These are phyloP conservation scores for Drosophila picticornis DNA, from an alignment of 2,888 invertebrate species.

Conservation along the genomic window DNA sequence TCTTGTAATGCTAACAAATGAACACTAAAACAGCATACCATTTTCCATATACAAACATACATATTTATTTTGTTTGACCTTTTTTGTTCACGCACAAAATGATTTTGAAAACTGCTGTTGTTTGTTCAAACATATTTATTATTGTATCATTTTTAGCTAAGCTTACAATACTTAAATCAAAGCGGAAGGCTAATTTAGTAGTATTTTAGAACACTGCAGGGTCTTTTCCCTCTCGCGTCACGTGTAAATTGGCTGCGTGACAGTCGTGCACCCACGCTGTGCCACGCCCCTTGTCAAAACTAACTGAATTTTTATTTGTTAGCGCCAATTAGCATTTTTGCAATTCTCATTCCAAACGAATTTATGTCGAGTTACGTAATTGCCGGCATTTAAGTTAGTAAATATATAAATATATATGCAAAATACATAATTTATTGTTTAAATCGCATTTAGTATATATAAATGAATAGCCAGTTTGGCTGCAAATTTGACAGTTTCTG, in stretches of 20 bases:
- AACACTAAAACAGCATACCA: constrained; percentile 18
- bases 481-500: constrained; percentile 19
- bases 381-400: constrained; percentile 59
- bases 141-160: constrained; percentile 24
- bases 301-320: constrained; percentile 19
- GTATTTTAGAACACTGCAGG: constrained; percentile 49
- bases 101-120: neutral
- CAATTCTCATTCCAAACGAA: constrained; percentile 36
- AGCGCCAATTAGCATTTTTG: constrained; percentile 55
- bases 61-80: constrained; percentile 64
- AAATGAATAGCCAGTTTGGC: constrained; percentile 16
- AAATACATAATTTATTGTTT: constrained; percentile 10
- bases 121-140: constrained; percentile 13
- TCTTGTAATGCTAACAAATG: constrained; percentile 12
- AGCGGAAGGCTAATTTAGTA: constrained; percentile 66
- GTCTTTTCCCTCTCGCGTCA: constrained; percentile 30
- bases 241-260: constrained; percentile 71
- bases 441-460: constrained; percentile 12
- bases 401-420: neutral
- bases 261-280: constrained; percentile 39
- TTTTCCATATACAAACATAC: constrained; percentile 18
- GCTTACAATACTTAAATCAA: constrained; percentile 57
- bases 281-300: constrained; percentile 4
- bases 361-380: constrained; percentile 55
- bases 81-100: constrained; percentile 71